Percentiles rank a stretch among this genome's conserved stretches.
Evolutionary conservation across 2,888 invertebrate genomes (phyloP).

Genomic region (Apomyelois bistriatella): DNA sequence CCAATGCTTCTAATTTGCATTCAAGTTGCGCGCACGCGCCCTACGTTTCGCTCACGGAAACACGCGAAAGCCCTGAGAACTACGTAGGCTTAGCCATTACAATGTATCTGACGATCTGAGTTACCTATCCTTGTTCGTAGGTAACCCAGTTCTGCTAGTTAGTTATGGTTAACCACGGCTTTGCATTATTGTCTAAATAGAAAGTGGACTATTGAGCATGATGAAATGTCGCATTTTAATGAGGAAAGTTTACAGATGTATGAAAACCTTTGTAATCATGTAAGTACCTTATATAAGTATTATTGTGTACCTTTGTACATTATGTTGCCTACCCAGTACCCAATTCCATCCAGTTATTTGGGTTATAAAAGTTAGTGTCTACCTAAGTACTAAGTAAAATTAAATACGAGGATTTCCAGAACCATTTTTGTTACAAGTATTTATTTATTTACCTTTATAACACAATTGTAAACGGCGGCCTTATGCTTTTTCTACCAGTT

Average conservation of each 20-base stretch:
- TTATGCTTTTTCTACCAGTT: no score
- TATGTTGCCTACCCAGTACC: no score
- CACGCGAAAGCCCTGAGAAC: conserved; percentile 7
- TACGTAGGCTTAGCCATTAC: conserved; percentile 1
- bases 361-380: no score
- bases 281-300: no score
- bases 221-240: conserved; percentile 3
- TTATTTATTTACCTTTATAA: no score
- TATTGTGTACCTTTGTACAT: neutral
- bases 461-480: no score
- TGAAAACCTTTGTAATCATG: neutral
- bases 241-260: neutral
- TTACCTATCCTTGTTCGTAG: neutral
- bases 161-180: conserved; percentile 16
- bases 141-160: neutral
- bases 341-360: no score
- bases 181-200: neutral
- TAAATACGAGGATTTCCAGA: no score
- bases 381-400: no score
- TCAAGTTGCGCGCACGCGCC: conserved; percentile 29
- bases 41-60: conserved; percentile 36
- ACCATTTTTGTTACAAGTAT: no score
- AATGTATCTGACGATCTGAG: conserved; percentile 1
- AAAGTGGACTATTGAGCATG: neutral
- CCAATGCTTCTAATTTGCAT: conserved; percentile 35